Evolutionary conservation across 2,797 vertebrate genomes (phyloP).

Genomic region (Gambusia yucatana): DNA sequence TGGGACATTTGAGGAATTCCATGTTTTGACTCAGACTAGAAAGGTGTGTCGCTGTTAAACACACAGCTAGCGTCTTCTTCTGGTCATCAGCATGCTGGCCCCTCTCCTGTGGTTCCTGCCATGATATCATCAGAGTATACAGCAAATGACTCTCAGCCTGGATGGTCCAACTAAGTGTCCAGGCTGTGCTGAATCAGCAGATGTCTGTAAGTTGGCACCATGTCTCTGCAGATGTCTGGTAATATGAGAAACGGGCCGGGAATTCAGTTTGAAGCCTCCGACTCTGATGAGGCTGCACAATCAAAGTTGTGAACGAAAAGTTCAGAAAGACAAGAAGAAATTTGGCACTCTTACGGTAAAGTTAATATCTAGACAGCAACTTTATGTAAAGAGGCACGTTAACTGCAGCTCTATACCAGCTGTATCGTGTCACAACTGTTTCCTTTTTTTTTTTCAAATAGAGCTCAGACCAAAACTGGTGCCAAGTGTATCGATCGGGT

Average conservation of each 20-base stretch:
- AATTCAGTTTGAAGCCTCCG: neutral
- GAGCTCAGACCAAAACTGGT: neutral
- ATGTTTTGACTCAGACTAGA: neutral
- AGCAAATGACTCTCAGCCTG: neutral
- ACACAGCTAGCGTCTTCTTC: neutral
- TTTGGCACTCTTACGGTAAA: neutral
- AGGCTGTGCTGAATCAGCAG: conserved; percentile 5
- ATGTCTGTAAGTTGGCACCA: conserved; percentile 2
- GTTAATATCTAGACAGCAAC: neutral
- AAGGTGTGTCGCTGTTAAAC: neutral
- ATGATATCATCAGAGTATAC: neutral
- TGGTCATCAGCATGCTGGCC: neutral
- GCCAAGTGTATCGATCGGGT: neutral
- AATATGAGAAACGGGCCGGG: neutral
- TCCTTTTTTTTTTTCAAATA: neutral
- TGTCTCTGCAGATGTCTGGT: neutral
- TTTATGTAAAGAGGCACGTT: neutral
- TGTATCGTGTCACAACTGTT: neutral
- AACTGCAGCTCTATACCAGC: neutral
- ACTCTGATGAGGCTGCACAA: neutral
- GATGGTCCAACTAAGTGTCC: neutral
- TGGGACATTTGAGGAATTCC: neutral
- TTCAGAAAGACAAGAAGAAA: neutral
- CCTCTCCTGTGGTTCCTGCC: neutral
- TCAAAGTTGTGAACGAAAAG: neutral